These are phyloP conservation scores for Tauraco hartlaubi DNA, from an alignment of 2,797 vertebrate species.

Conservation along the genomic window DNA sequence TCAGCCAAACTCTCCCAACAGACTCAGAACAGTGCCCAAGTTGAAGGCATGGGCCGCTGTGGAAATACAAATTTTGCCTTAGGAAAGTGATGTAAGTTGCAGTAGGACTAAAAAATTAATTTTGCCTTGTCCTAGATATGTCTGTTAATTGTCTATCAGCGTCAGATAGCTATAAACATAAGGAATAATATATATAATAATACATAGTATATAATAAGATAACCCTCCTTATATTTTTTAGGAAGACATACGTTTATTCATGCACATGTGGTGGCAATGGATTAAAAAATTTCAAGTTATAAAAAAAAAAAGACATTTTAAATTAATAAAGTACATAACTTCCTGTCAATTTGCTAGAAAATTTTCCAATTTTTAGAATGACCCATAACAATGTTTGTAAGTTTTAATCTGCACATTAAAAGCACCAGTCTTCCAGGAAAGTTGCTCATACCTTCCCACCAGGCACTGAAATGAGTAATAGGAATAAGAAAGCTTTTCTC, in stretches of 20 bases:
- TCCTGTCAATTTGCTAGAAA: background rate
- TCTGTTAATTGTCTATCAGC: background rate
- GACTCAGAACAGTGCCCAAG: too few species aligned
- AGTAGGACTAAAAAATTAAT: background rate
- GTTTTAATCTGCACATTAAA: background rate
- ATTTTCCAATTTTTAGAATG: background rate
- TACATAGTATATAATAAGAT: background rate
- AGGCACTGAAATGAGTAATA: background rate
- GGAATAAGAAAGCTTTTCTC: background rate
- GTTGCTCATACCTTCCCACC: background rate
- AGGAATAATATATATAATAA: background rate
- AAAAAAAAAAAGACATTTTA: rapidly evolving
- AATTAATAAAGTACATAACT: background rate
- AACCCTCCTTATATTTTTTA: background rate
- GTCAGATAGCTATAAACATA: background rate
- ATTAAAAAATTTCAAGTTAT: background rate
- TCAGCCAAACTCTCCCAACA: too few species aligned
- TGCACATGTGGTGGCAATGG: background rate
- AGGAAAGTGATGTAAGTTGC: background rate
- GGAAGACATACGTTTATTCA: rapidly evolving
- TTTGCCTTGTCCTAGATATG: background rate
- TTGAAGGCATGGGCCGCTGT: too few species aligned
- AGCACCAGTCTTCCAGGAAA: background rate
- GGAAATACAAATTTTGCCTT: too few species aligned
- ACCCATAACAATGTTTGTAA: background rate